phyloP scores from a whole-genome alignment of 2,888 invertebrate species.

The Ischnus inquisitorius region DNA sequence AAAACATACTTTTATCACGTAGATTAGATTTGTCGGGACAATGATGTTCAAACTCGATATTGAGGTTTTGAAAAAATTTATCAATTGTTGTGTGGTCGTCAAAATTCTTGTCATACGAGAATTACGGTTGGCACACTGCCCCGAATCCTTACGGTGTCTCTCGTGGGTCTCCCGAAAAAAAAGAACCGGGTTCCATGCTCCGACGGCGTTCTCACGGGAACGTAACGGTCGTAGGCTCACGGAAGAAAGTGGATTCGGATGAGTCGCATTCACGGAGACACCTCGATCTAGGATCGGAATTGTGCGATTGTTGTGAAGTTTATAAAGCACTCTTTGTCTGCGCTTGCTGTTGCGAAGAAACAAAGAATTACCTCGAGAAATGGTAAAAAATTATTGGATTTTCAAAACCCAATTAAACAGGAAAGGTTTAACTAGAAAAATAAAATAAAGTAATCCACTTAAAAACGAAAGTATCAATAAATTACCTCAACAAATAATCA shows the following conservation, averaged over 20 bases:
- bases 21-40: neutral
- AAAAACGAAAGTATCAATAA: too few relatives aligned
- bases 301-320: neutral
- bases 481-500: neutral
- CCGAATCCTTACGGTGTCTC: conserved; percentile 68
- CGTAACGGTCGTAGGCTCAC: conserved; percentile 68
- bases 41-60: neutral
- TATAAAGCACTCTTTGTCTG: neutral
- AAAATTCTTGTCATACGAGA: conserved; percentile 33
- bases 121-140: conserved; percentile 73
- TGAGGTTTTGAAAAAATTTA: neutral
- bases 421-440: too few relatives aligned
- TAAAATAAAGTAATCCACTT: neutral
- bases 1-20: neutral
- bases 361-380: too few relatives aligned
- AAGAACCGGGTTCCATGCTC: conserved; percentile 66
- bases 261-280: conserved; percentile 29
- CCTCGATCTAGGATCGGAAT: conserved; percentile 29
- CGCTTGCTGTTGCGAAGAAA: neutral
- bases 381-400: too few relatives aligned
- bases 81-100: conserved; percentile 2
- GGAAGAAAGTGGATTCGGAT: conserved; percentile 67
- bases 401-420: too few relatives aligned
- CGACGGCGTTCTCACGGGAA: conserved; percentile 68
- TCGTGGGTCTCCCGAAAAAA: conserved; percentile 55